These are phyloP conservation scores for Myiozetetes cayanensis DNA, from an alignment of 2,113 vertebrate genomes.

Conservation along the genomic window DNA sequence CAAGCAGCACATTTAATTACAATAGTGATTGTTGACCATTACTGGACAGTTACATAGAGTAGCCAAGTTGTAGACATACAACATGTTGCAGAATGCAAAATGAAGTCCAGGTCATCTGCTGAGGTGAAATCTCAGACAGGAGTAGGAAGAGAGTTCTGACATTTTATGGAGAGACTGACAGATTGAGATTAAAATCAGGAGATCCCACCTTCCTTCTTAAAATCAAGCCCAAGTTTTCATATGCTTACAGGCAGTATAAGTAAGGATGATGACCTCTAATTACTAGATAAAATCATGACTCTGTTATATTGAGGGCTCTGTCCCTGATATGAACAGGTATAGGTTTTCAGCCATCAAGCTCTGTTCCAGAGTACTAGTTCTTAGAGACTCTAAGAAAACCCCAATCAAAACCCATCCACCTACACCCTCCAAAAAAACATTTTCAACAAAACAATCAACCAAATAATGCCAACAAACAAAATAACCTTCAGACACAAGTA, in stretches of 20 bases:
- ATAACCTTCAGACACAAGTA: background rate
- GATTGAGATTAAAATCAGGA: background rate
- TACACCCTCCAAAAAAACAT: rapidly evolving
- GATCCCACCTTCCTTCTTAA: background rate
- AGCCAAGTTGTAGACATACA: background rate
- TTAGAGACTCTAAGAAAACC: rapidly evolving
- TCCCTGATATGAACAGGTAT: background rate
- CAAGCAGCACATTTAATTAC: background rate
- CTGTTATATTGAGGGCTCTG: background rate
- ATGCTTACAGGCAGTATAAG: background rate
- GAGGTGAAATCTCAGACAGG: background rate
- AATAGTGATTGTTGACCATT: background rate
- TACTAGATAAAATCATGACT: background rate
- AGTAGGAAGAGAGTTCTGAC: background rate
- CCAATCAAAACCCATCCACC: background rate
- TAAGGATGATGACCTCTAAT: background rate
- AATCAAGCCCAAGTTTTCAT: background rate
- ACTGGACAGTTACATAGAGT: background rate
- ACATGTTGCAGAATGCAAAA: background rate
- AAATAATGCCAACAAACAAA: background rate
- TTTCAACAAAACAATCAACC: background rate
- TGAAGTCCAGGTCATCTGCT: background rate
- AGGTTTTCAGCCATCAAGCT: background rate
- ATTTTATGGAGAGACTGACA: background rate
- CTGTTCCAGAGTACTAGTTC: background rate